Evolutionary conservation across 2,113 vertebrate species (phyloP).

Genomic region (Taurulus bubalis): DNA sequence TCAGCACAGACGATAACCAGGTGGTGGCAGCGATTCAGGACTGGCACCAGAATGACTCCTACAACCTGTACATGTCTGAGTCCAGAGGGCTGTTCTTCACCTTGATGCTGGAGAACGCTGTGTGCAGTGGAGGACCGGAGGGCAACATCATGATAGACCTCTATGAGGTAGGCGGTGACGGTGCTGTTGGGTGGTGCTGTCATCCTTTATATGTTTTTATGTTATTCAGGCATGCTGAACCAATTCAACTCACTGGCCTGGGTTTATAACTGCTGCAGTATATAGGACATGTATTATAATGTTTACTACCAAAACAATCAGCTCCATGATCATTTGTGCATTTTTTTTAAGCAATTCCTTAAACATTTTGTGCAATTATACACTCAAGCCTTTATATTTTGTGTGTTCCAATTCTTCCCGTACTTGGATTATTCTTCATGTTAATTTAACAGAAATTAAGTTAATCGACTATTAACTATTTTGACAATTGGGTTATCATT

Average conservation of each 20-base stretch:
- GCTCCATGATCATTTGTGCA: background rate
- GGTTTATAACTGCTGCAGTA: background rate
- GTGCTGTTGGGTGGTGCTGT: conserved; percentile 16
- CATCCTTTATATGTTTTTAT: conserved; percentile 13
- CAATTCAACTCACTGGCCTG: background rate
- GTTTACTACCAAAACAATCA: background rate
- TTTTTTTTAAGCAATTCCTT: too few species aligned
- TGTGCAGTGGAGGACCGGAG: conserved; percentile 91
- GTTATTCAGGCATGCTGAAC: conserved; percentile 5
- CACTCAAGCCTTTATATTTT: background rate
- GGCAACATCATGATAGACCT: conserved; percentile 97
- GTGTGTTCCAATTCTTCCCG: background rate
- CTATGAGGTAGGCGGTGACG: conserved; percentile 89
- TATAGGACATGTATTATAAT: background rate
- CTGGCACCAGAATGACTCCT: conserved; percentile 95
- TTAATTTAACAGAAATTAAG: background rate
- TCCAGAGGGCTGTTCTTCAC: conserved; percentile 91
- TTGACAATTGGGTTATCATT: background rate
- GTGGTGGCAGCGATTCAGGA: conserved; percentile 94
- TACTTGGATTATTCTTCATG: background rate
- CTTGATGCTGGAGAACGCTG: conserved; percentile 92
- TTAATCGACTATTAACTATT: background rate
- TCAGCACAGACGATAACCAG: conserved; percentile 95
- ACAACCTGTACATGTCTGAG: conserved; percentile 95
- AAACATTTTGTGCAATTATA: background rate